Evolutionary conservation across 2,888 invertebrate species (phyloP), one percentile per base, ranked within the genome.

Genomic region (Platypus cylindrus): DNA sequence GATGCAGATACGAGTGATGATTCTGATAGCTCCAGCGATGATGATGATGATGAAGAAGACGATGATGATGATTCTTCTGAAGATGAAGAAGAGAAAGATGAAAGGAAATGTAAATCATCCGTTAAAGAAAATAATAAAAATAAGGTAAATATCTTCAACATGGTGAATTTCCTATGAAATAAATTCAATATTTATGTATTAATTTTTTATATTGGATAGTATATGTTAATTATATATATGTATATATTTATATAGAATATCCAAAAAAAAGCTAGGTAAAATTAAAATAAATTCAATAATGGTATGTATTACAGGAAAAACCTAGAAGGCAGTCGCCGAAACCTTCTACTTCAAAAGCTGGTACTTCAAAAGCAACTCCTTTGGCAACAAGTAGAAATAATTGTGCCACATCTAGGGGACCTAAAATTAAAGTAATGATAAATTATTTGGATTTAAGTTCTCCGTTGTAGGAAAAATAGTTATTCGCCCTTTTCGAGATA

Each of bases 391-490:
- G 36, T 3, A 16, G 17, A 7, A 28, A 4, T 5, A 28, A 33
- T 2, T 39, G 37, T 23, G 36, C 26, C 0, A 36, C 33, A 3
- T 34, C 45, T 2, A 39, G 36, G 12, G 42, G 43, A 16, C 41
- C 45, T 1, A 47, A 45, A 32, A 38, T 45, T 32, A 49, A 48
- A 36, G 43, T 41, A 41, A 24, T 4, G n/a, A n/a, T n/a, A n/a
- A n/a, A n/a, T n/a, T n/a, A n/a, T n/a, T n/a, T n/a, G n/a, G n/a
- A n/a, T n/a, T n/a, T n/a, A n/a, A n/a, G n/a, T n/a, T n/a, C n/a
- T n/a, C n/a, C n/a, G n/a, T n/a, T n/a, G n/a, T n/a, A n/a, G n/a
- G n/a, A n/a, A n/a, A n/a, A n/a, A n/a, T n/a, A n/a, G n/a, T n/a
- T n/a, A n/a, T n/a, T n/a, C n/a, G n/a, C n/a, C n/a, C n/a, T n/a